phyloP scores from a whole-genome alignment of 2,113 vertebrate genomes.

The Gyps fulvus region DNA sequence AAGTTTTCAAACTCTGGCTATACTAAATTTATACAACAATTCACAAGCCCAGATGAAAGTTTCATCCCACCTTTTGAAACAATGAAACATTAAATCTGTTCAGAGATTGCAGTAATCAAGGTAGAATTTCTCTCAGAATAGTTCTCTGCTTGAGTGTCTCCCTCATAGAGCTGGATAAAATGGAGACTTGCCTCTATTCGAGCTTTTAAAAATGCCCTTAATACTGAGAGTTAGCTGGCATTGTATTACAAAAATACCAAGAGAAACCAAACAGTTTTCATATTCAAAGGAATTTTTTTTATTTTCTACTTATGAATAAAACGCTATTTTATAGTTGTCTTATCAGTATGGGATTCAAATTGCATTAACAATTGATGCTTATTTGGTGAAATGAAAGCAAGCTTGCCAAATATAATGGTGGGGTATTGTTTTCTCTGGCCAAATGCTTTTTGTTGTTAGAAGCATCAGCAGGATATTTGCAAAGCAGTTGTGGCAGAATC shows the following conservation, averaged over 20 bases:
- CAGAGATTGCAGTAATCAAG: not conserved
- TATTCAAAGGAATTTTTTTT: not conserved
- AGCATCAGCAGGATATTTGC: not conserved
- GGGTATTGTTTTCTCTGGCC: not conserved
- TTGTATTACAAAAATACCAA: not conserved
- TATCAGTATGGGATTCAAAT: not conserved
- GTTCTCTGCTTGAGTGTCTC: not conserved
- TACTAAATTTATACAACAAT: not conserved
- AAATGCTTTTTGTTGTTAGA: not conserved
- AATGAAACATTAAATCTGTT: not conserved
- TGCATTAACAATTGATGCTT: not conserved
- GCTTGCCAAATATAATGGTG: not conserved
- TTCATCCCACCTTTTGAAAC: not conserved
- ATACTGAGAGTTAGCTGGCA: not conserved
- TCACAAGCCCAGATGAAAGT: not conserved
- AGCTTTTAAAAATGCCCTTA: not conserved
- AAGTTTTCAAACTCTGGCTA: not conserved
- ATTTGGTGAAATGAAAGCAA: not conserved
- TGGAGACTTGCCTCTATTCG: fast-evolving
- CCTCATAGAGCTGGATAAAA: not conserved
- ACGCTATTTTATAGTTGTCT: not conserved
- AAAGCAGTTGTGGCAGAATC: not conserved
- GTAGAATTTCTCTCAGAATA: not conserved
- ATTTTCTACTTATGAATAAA: not conserved
- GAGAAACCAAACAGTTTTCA: not conserved